Evolutionary conservation across 2,113 vertebrate species (phyloP).

Genomic region (Leucopsar rothschildi): DNA sequence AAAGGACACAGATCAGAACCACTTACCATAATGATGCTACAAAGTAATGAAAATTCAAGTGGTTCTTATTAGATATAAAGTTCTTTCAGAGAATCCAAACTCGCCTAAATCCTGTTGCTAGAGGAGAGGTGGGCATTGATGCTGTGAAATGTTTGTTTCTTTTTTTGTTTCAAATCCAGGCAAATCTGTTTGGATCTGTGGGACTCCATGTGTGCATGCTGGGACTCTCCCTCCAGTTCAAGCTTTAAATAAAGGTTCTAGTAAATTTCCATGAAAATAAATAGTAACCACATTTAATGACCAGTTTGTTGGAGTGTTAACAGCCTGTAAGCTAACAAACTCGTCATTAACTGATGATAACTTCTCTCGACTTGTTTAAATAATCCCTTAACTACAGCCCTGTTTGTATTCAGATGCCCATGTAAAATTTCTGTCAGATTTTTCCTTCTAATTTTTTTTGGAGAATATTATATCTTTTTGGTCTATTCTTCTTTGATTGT

Average conservation of each 20-base stretch:
- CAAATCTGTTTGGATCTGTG: conserved; percentile 24
- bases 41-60: conserved; percentile 77
- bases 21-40: conserved; percentile 73
- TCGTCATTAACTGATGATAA: conserved; percentile 78
- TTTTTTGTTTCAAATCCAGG: conserved; percentile 34
- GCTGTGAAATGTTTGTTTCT: conserved; percentile 2
- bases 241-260: conserved; percentile 65
- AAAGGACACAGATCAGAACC: conserved; percentile 65
- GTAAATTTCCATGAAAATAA: conserved; percentile 76
- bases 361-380: conserved; percentile 68
- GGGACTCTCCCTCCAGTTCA: conserved; percentile 52
- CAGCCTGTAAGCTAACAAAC: conserved; percentile 79
- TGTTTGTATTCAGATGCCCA: conserved; percentile 22
- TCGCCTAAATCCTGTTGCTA: conserved; percentile 37
- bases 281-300: conserved; percentile 77
- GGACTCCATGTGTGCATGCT: conserved; percentile 45
- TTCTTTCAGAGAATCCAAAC: conserved; percentile 51
- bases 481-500: neutral
- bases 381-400: conserved; percentile 55
- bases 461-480: neutral
- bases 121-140: conserved; percentile 13
- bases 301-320: conserved; percentile 79
- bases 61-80: conserved; percentile 68
- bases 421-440: neutral
- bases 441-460: neutral